Evolutionary conservation across 1,140 invertebrate species (phyloP).

Genomic region (Camponotus floridanus): DNA sequence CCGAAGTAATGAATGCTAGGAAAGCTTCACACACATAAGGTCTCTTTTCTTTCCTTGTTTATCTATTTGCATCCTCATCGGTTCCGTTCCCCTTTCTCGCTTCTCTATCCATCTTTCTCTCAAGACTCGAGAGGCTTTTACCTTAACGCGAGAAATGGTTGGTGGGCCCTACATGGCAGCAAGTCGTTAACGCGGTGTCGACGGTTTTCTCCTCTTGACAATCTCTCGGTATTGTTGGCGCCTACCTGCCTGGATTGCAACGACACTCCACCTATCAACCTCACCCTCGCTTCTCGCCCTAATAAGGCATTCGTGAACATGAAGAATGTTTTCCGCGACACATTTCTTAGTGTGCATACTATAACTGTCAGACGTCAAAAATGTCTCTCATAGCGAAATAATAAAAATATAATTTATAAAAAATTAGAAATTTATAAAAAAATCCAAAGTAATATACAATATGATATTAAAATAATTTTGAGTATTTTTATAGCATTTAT

Average conservation of each 20-base stretch:
- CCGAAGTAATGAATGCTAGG: slow-evolving; percentile 59
- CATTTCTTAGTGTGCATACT: background rate
- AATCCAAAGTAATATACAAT: background rate
- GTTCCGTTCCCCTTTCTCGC: slow-evolving; percentile 6
- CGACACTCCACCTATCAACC: slow-evolving; percentile 72
- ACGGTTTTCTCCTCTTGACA: slow-evolving; percentile 76
- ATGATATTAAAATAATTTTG: background rate
- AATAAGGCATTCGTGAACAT: slow-evolving; percentile 68
- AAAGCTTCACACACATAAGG: slow-evolving; percentile 46
- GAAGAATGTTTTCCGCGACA: slow-evolving; percentile 56
- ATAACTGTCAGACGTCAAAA: background rate
- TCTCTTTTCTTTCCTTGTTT: slow-evolving; percentile 55
- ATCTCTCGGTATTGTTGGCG: slow-evolving; percentile 76
- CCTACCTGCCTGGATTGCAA: slow-evolving; percentile 73
- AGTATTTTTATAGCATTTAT: background rate
- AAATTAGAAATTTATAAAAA: background rate
- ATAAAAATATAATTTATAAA: background rate
- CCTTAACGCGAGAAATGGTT: slow-evolving; percentile 74
- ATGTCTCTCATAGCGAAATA: background rate
- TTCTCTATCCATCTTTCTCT: slow-evolving; percentile 53
- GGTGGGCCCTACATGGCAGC: slow-evolving; percentile 73
- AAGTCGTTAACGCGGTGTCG: slow-evolving; percentile 78
- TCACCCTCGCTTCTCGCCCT: slow-evolving; percentile 72
- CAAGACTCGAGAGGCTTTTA: slow-evolving; percentile 65
- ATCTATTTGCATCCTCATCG: slow-evolving; percentile 32